Evolutionary conservation across 1,140 invertebrate genomes (phyloP).

Genomic region (Philopotamus ludificatus): DNA sequence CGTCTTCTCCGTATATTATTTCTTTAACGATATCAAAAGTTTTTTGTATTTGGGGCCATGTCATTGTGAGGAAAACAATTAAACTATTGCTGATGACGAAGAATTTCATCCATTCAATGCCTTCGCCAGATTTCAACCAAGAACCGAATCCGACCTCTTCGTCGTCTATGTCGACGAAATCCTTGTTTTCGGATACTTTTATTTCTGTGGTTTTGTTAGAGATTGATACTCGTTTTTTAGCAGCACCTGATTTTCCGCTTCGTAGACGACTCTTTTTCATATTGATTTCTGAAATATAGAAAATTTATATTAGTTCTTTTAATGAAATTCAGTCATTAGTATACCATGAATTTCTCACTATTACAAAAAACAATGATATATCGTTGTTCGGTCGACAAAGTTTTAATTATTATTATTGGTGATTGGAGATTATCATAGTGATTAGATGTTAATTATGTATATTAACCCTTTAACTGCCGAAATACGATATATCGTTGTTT

Average conservation of each 20-base stretch:
- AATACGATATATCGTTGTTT: too few relatives aligned
- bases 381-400: too few relatives aligned
- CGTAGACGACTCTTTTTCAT: slow-evolving; percentile 34
- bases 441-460: too few relatives aligned
- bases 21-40: slow-evolving; percentile 48
- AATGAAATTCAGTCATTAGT: too few relatives aligned
- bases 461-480: too few relatives aligned
- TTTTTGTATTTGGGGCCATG: slow-evolving; percentile 57
- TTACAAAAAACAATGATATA: too few relatives aligned
- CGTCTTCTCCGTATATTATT: slow-evolving; percentile 45
- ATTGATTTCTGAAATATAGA: too few relatives aligned
- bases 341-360: too few relatives aligned
- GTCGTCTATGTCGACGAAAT: slow-evolving; percentile 38
- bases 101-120: slow-evolving; percentile 59
- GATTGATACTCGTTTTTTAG: slow-evolving; percentile 28
- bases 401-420: too few relatives aligned
- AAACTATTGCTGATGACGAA: slow-evolving; percentile 61
- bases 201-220: slow-evolving; percentile 24
- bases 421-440: too few relatives aligned
- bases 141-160: slow-evolving; percentile 54
- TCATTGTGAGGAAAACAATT: slow-evolving; percentile 57
- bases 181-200: slow-evolving; percentile 20
- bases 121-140: slow-evolving; percentile 59
- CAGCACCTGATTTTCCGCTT: slow-evolving; percentile 16
- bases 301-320: too few relatives aligned